A percentile compares a stretch with the other conserved stretches of the same genome.
Conservation (phyloP, 2,888 invertebrate species). For the Minunthozetes semirufus region DNA sequence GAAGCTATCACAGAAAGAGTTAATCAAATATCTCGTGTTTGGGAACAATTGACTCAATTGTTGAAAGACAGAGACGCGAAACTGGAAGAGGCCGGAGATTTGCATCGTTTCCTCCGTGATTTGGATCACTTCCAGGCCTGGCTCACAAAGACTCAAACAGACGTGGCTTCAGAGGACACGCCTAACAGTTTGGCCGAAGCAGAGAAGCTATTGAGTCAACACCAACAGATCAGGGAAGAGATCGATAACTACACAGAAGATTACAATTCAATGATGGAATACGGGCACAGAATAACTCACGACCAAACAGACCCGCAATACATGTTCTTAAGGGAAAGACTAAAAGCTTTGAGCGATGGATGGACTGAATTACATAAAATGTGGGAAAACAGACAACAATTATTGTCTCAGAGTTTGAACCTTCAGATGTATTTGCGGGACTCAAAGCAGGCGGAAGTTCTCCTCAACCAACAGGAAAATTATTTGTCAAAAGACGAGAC, state of each 20-base stretch:
- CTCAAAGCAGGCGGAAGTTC: conserved; percentile 92
- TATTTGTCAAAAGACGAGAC: conserved; percentile 93
- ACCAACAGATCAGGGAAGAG: conserved; percentile 97
- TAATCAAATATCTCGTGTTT: conserved; percentile 79
- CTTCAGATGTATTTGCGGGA: conserved; percentile 92
- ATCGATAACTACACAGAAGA: conserved; percentile 98
- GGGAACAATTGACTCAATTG: conserved; percentile 95
- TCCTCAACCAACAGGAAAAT: conserved; percentile 96
- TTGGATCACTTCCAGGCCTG: conserved; percentile 99
- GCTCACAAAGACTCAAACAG: conserved; percentile 98
- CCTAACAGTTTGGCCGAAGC: conserved; percentile 90
- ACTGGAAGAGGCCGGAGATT: conserved; percentile 95
- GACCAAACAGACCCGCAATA: conserved; percentile 95
- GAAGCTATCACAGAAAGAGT: conserved; percentile 81
- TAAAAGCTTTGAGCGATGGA: conserved; percentile 96
- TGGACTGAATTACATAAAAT: conserved; percentile 99
- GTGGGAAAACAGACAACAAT: conserved; percentile 97
- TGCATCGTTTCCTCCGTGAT: conserved; percentile 95
- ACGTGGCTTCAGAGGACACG: conserved; percentile 93
- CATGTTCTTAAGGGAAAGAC: conserved; percentile 97
- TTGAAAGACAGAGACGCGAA: conserved; percentile 95
- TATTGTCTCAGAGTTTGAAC: conserved; percentile 89
- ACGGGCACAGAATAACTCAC: conserved; percentile 89
- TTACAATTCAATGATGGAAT: conserved; percentile 98
- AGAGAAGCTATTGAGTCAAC: conserved; percentile 90